These are phyloP conservation scores for Philopotamus ludificatus DNA, from an alignment of 1,140 invertebrate genomes.

Conservation along the genomic window DNA sequence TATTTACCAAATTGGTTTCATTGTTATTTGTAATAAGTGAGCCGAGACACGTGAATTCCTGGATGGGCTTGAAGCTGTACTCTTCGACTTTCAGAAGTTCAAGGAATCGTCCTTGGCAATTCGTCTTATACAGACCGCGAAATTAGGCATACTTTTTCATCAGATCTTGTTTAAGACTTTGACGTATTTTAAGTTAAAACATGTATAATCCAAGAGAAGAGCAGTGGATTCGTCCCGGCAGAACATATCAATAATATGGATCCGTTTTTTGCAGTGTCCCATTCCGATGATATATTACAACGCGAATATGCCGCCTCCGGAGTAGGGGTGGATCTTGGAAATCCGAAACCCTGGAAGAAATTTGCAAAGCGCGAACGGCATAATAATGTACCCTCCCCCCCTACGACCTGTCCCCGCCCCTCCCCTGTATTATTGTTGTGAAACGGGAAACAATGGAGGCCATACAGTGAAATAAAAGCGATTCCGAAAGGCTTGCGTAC, in stretches of 20 bases:
- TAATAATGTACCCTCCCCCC: constrained; percentile 15
- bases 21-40: no score
- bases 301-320: not conserved
- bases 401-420: not conserved
- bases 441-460: constrained; percentile 20
- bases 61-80: no score
- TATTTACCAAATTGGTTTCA: no score
- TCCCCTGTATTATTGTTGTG: constrained; percentile 19
- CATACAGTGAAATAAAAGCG: constrained; percentile 23
- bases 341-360: constrained; percentile 22
- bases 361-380: constrained; percentile 27
- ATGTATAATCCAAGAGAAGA: no score
- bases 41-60: no score
- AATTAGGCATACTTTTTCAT: no score
- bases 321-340: constrained; percentile 11
- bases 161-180: no score
- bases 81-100: no score
- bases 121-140: no score
- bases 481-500: constrained; percentile 15
- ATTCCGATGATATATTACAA: constrained; percentile 18
- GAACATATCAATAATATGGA: constrained; percentile 14
- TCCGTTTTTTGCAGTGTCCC: constrained; percentile 5
- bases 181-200: no score
- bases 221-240: not conserved
- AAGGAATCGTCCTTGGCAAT: no score